Evolutionary conservation across 2,797 vertebrate genomes (phyloP), one percentile per base, ranked within the genome.

Genomic region (Lithobates pipiens): DNA sequence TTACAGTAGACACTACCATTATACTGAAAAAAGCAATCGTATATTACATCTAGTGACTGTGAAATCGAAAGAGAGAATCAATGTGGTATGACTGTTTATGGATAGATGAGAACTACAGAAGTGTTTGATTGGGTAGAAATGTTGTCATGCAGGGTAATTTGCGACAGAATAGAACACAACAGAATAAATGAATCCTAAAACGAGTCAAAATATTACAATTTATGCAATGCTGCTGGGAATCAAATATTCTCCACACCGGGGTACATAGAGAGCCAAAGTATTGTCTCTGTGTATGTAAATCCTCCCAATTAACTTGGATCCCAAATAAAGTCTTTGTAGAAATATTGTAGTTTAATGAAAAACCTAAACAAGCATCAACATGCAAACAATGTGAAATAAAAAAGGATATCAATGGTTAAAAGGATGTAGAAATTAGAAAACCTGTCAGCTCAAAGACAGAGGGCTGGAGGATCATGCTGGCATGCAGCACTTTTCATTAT

Each of bases 21-120:
- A 87, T 79, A 87, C 39, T 83, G 76, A 83, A 78, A 86, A 74
- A 75, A 25, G 54, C 69, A 34, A 82, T 75, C 61, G 50, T 79
- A 83, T 83, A 73, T 82, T 82, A 82, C 74, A 82, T 82, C 42
- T 46, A 68, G 73, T 50, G 82, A 57, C 29, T 86, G 80, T 86
- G 68, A 82, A 82, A 82, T 77, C 32, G 57, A 67, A 74, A 83
- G 68, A 86, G 42, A n/a, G 57, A 83, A 61, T 76, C 67, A 72
- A 83, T 86, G 57, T 74, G 39, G 39, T 82, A 82, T 86, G 75
- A 86, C 80, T 82, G 79, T 82, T 86, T 82, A 82, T 77, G 68
- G 65, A 86, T 71, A 61, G 85, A 54, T 34, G 82, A 67, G 69
- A 78, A 78, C 70, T 67, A 86, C 73, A 77, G 57, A 82, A 78